Percentiles rank a stretch among this genome's conserved stretches.
Evolutionary conservation across 1,140 invertebrate genomes (phyloP).

Genomic region (Sweltsa coloradensis): DNA sequence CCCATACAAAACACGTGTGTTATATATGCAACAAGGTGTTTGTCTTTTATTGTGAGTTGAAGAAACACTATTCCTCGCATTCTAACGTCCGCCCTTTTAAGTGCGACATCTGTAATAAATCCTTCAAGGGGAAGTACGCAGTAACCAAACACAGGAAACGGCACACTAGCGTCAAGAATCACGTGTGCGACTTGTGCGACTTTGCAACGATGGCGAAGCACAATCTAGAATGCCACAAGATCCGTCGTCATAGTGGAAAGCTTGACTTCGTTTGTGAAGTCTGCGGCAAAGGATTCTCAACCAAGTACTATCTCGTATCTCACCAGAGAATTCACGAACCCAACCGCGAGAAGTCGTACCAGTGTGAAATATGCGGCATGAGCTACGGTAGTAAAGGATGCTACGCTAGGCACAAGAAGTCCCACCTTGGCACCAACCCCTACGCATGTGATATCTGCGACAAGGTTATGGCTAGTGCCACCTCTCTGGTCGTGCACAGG

Average conservation of each 20-base stretch:
- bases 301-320: slow-evolving; percentile 31
- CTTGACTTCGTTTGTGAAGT: slow-evolving; percentile 27
- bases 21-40: slow-evolving; percentile 26
- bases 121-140: slow-evolving; percentile 33
- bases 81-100: slow-evolving; percentile 31
- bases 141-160: slow-evolving; percentile 28
- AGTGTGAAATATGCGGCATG: no score
- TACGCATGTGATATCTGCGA: slow-evolving; percentile 12
- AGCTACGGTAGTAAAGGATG: no score
- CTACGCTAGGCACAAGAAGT: slow-evolving; percentile 25
- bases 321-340: slow-evolving; percentile 41
- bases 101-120: slow-evolving; percentile 32
- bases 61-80: slow-evolving; percentile 34
- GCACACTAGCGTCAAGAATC: slow-evolving; percentile 26
- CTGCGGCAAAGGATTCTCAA: slow-evolving; percentile 34
- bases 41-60: slow-evolving; percentile 32
- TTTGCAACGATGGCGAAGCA: slow-evolving; percentile 29
- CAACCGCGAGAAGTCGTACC: no score
- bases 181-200: slow-evolving; percentile 30
- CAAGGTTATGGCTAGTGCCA: slow-evolving; percentile 7
- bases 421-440: slow-evolving; percentile 19
- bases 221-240: slow-evolving; percentile 27
- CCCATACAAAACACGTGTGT: slow-evolving; percentile 32
- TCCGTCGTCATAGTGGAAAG: slow-evolving; percentile 28
- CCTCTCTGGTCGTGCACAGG: neutral